Conservation (phyloP, 2,888 invertebrate species). For the Caenorhabditis sp. region DNA sequence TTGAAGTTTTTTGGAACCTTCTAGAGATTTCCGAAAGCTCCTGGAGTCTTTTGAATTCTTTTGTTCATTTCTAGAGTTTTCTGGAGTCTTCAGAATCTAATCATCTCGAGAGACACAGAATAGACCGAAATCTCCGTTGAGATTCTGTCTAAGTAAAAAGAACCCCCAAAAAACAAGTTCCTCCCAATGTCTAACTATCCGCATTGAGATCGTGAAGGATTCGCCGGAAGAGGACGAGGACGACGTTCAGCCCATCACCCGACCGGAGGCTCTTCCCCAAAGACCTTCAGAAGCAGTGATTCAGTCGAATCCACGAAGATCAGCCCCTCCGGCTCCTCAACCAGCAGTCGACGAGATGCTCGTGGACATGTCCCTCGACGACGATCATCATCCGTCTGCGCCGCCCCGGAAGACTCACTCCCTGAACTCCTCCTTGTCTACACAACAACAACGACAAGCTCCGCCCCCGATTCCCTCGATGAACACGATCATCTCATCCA, state of each 20-base stretch:
- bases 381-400: slow-evolving; percentile 39
- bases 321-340: slow-evolving; percentile 8
- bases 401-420: slow-evolving; percentile 35
- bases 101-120: too few species aligned
- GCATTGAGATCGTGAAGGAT: slow-evolving; percentile 41
- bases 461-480: slow-evolving; percentile 52
- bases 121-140: too few species aligned
- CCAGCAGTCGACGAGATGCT: slow-evolving; percentile 46
- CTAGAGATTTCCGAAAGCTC: too few species aligned
- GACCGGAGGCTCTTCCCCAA: not conserved
- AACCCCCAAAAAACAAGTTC: too few species aligned
- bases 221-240: slow-evolving; percentile 52
- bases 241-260: not conserved
- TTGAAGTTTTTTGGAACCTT: too few species aligned
- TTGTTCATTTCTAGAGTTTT: too few species aligned
- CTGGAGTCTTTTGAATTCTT: too few species aligned
- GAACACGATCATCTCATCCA: slow-evolving; percentile 38
- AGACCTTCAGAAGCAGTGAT: not conserved
- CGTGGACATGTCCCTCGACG: slow-evolving; percentile 53
- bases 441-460: slow-evolving; percentile 1
- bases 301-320: not conserved
- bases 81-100: too few species aligned
- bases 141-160: too few species aligned
- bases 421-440: not conserved
- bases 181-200: not conserved